Evolutionary conservation across 2,797 vertebrate species (phyloP).

Genomic region (Platalea minor): DNA sequence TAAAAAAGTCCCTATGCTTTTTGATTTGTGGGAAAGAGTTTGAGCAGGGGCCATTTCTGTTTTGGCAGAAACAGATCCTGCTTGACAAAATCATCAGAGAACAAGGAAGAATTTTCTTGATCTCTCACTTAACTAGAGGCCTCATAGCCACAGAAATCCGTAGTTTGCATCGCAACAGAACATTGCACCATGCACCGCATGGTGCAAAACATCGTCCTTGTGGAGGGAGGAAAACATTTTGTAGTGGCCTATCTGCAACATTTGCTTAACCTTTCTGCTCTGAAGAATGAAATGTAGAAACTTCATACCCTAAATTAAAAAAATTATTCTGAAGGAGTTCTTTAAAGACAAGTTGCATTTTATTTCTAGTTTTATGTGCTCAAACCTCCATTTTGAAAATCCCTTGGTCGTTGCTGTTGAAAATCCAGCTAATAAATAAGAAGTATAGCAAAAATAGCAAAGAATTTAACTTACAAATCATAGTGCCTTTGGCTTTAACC

Average conservation of each 20-base stretch:
- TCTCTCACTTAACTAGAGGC: background rate
- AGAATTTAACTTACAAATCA: conserved; percentile 33
- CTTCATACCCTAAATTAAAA: background rate
- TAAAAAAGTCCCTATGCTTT: background rate
- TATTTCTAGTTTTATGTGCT: conserved; percentile 25
- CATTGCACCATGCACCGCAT: background rate
- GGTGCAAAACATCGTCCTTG: background rate
- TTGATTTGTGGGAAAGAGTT: background rate
- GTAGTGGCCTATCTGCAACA: background rate
- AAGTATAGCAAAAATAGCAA: conserved; percentile 32
- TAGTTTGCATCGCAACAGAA: background rate
- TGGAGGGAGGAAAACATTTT: background rate
- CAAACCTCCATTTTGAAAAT: conserved; percentile 22
- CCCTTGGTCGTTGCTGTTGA: background rate
- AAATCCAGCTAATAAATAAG: conserved; percentile 34
- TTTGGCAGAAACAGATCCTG: background rate
- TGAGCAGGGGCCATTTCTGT: background rate
- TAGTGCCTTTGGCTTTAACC: conserved; percentile 31
- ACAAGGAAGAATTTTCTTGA: background rate
- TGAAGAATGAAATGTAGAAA: background rate
- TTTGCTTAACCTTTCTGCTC: background rate
- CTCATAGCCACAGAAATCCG: background rate
- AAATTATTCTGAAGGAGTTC: background rate
- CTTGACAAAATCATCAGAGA: background rate
- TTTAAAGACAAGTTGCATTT: background rate